Evolutionary conservation across 1,140 invertebrate species (phyloP), one percentile per base, ranked within the genome.

Genomic region (Nasonia vitripennis): DNA sequence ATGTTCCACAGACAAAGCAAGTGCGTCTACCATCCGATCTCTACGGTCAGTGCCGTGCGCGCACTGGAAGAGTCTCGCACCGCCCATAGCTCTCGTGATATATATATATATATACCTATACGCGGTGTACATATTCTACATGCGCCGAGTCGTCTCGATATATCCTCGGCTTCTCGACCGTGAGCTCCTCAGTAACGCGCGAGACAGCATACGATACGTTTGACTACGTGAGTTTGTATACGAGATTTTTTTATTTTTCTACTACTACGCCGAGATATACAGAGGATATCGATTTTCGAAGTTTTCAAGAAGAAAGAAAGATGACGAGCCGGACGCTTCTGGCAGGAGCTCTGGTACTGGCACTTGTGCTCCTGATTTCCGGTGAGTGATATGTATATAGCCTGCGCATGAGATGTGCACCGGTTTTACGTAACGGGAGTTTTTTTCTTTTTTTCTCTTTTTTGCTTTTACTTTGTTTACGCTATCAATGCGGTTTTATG

Each of bases 251-350:
- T 4, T 51, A 62, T 62, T 62, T 62, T n/a, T n/a, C 17, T 6
- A 27, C 27, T 27, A 27, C 27, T 27, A 20, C 55, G 6, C 0
- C 2, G 55, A 6, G 20, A 20, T 7, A 34, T 34, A 37, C 34
- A 62, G 20, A 20, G 17, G 55, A n/a, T 62, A 20, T 20, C 17
- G 55, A 62, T 62, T 62, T 4, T 20, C 7, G 0, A 17, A 20
- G 17, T 6, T 62, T 62, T 7, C 1, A 1, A 20, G 55, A 73
- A 45, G 34, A 75, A 34, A 2, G 14, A 31, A 75, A 11, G 23
- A 86, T 86, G 85, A n/a, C 77, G 67, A 31, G 70, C 27, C 77
- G 41, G 37, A 67, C 41, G 11, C n/a, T n/a, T 80, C 34, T 86
- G 67, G 68, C 55, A 7, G 23, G 77, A 23, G 51, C 83, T 31